phyloP scores from a whole-genome alignment of 2,888 invertebrate species.

The Smittia sp. region DNA sequence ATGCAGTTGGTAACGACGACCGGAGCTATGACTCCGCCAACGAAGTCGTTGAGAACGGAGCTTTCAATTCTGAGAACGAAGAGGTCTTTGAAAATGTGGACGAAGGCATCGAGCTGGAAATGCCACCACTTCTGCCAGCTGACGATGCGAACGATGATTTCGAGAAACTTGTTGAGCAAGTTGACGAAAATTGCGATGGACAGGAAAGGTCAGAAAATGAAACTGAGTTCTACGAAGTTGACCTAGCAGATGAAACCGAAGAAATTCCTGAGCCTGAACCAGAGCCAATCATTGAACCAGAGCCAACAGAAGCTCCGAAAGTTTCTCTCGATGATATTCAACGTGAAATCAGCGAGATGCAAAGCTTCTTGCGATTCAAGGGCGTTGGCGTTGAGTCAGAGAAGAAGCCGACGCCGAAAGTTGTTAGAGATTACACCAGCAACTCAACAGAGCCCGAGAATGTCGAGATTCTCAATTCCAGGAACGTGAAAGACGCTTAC shows the following conservation, averaged over 20 bases:
- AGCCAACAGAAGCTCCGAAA: slow-evolving; percentile 8
- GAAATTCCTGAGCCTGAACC: not conserved
- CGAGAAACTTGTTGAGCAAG: not conserved
- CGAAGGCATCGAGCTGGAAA: slow-evolving; percentile 29
- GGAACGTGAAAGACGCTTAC: slow-evolving; percentile 30
- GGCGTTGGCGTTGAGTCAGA: not conserved
- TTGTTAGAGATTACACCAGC: not conserved
- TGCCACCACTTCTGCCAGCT: not conserved
- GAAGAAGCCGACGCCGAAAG: not conserved
- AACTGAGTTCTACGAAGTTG: not conserved
- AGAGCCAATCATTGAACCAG: not conserved
- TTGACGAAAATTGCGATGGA: not conserved
- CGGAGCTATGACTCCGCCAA: not conserved
- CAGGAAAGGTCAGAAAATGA: too few relatives aligned
- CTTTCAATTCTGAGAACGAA: not conserved
- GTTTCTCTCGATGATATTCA: slow-evolving; percentile 31
- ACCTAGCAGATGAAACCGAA: not conserved
- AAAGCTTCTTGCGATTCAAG: slow-evolving; percentile 18
- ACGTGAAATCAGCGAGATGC: slow-evolving; percentile 35
- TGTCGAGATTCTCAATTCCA: not conserved
- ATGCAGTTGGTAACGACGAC: slow-evolving; percentile 4
- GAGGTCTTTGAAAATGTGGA: slow-evolving; percentile 7
- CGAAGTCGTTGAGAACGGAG: not conserved
- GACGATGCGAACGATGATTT: not conserved
- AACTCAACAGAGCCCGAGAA: not conserved